Conservation (phyloP, 2,797 vertebrate genomes). For the Pangasius mekongensis region DNA sequence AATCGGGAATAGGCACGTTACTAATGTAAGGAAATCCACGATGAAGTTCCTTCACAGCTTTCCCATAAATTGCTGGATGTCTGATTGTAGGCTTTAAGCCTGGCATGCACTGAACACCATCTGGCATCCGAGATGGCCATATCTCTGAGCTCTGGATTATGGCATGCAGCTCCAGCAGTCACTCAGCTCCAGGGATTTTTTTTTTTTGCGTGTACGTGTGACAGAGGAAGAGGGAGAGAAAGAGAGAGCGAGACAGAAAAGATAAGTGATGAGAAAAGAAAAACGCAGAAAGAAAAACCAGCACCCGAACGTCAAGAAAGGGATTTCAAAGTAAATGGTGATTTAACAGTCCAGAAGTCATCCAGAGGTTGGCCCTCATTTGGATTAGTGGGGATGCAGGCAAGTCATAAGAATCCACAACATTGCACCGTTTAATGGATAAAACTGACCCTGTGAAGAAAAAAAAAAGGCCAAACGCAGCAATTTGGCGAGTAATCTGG, state of each 20-base stretch:
- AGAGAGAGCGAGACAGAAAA: not conserved
- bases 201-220: not conserved
- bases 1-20: conserved; percentile 35
- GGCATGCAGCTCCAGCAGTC: conserved; percentile 23
- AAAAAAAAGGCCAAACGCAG: conserved; percentile 31
- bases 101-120: conserved; percentile 30
- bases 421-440: conserved; percentile 44
- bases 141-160: conserved; percentile 17
- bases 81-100: conserved; percentile 17
- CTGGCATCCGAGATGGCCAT: conserved; percentile 33
- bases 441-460: conserved; percentile 33
- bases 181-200: conserved; percentile 8
- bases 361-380: conserved; percentile 22
- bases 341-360: conserved; percentile 20
- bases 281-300: conserved; percentile 4
- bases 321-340: not conserved
- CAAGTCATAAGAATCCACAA: conserved; percentile 18
- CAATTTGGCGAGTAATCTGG: conserved; percentile 26
- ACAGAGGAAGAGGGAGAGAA: not conserved
- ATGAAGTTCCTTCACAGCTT: conserved; percentile 37
- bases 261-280: conserved; percentile 1
- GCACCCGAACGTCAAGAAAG: not conserved
- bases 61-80: conserved; percentile 28
- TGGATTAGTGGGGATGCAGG: conserved; percentile 24
- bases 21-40: not conserved